A percentile compares a stretch with the other conserved stretches of the same genome.
phyloP scores from a whole-genome alignment of 1,140 invertebrate species.

The Drosophila virilis region DNA sequence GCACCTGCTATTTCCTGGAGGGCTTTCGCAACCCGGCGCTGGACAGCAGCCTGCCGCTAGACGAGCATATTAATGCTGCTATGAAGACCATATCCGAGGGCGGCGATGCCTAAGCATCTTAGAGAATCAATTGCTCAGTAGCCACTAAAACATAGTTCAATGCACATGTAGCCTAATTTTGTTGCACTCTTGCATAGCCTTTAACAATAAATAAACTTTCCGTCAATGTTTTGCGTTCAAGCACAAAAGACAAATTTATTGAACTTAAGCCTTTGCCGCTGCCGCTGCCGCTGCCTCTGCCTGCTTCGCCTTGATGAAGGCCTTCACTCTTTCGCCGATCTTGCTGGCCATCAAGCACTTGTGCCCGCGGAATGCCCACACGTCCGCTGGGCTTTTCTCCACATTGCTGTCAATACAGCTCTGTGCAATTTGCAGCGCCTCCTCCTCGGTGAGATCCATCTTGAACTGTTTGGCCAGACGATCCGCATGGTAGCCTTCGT shows the following conservation, averaged over 20 bases:
- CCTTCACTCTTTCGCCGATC: constrained; percentile 70
- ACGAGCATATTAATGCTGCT: constrained; percentile 88
- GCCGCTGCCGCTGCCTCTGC: constrained; percentile 61
- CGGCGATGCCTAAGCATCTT: constrained; percentile 60
- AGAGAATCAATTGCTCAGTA: constrained; percentile 58
- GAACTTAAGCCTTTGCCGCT: constrained; percentile 34
- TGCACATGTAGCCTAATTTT: constrained; percentile 67
- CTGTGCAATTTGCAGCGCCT: constrained; percentile 67
- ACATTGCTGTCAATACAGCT: constrained; percentile 68
- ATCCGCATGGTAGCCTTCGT: constrained; percentile 76
- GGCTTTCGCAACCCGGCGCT: constrained; percentile 90
- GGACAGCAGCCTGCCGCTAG: constrained; percentile 86
- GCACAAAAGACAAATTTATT: constrained; percentile 35
- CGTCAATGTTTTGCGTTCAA: constrained; percentile 59
- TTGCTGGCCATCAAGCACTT: constrained; percentile 78
- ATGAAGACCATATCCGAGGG: constrained; percentile 79
- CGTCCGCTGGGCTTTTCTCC: constrained; percentile 59
- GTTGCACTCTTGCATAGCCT: constrained; percentile 45
- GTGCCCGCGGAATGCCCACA: constrained; percentile 76
- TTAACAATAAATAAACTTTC: constrained; percentile 58
- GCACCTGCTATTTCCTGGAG: constrained; percentile 94
- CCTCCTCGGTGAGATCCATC: constrained; percentile 73
- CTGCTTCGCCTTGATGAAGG: constrained; percentile 58
- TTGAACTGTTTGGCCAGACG: constrained; percentile 81
- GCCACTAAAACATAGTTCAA: constrained; percentile 57